Evolutionary conservation across 2,113 vertebrate species (phyloP), one percentile per base, ranked within the genome.

Genomic region (Oplegnathus fasciatus): DNA sequence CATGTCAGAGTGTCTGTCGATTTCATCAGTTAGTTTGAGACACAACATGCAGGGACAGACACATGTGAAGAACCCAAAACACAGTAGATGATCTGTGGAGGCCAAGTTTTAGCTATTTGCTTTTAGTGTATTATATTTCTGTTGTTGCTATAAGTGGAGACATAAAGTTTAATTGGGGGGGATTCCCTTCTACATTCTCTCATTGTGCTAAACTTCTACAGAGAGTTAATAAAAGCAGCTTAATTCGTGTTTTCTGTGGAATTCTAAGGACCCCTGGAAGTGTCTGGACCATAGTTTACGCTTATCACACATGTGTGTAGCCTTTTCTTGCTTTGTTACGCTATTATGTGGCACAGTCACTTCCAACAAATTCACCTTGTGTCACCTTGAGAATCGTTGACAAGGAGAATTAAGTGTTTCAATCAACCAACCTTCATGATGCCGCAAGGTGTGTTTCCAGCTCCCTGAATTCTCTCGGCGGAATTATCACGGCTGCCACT

Each of bases 341-440:
- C 28, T 48, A 3, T 18, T 1, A 3, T 57, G 58, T 55, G 34
- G 0, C 44, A 65, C 30, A 6, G 34, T 6, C 44, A 58, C 54
- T 82, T 40, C n/a, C n/a, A 10, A 7, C 18, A 55, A 17, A 68
- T 61, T 34, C 62, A 52, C 44, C 83, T 71, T 28, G 76, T 84
- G 84, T 93, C 92, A 93, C 93, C 93, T 94, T 92, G 91, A 93
- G 72, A 68, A 64, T 46, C 76, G 0, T 3, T 64, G 74, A 78
- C 69, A 57, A 81, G 69, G 52, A 55, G 34, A 85, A 62, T 28
- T 11, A 68, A 79, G 58, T 15, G 80, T 72, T 84, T 83, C 42
- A 66, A 50, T 37, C 74, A 77, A 93, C 96, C 92, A 90, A 97
- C 97, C 97, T 97, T 97, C 97, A 97, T 97, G 88, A 97, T 97